A percentile compares a stretch with the other conserved stretches of the same genome.
Conservation (phyloP, 2,888 invertebrate species). For the Ditylenchus weischeri region DNA sequence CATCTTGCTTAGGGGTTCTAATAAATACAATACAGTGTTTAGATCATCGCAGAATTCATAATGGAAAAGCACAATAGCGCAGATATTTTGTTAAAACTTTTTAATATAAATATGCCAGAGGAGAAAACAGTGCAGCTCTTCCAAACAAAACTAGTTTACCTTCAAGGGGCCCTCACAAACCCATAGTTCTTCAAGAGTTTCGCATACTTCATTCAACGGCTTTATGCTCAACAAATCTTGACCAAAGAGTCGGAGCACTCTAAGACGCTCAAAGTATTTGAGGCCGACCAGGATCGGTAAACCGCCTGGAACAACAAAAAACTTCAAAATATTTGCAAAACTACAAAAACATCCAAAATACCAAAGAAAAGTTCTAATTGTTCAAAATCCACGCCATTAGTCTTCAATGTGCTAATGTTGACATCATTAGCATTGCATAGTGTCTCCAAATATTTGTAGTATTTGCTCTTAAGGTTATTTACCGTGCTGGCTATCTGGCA, state of each 20-base stretch:
- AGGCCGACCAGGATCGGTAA: conserved; percentile 50
- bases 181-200: conserved; percentile 51
- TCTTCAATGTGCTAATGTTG: conserved; percentile 48
- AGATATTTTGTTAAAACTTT: too few relatives aligned
- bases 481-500: conserved; percentile 9
- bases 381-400: conserved; percentile 38
- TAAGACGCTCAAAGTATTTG: conserved; percentile 45
- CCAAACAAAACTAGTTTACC: conserved; percentile 20
- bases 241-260: conserved; percentile 39
- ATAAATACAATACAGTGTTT: too few relatives aligned
- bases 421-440: conserved; percentile 51
- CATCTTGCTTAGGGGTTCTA: too few relatives aligned
- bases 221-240: conserved; percentile 46
- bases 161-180: conserved; percentile 46
- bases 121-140: too few relatives aligned
- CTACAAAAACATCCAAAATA: background rate
- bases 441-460: conserved; percentile 50
- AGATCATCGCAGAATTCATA: too few relatives aligned
- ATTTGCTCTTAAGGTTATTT: conserved; percentile 42
- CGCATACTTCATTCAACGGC: conserved; percentile 45
- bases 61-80: too few relatives aligned
- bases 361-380: conserved; percentile 45
- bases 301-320: conserved; percentile 31
- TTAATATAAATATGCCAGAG: background rate
- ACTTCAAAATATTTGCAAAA: too few relatives aligned